Percentiles rank a stretch among this genome's conserved stretches.
Evolutionary conservation across 2,113 vertebrate species (phyloP).

Genomic region (Lipophrys pholis): DNA sequence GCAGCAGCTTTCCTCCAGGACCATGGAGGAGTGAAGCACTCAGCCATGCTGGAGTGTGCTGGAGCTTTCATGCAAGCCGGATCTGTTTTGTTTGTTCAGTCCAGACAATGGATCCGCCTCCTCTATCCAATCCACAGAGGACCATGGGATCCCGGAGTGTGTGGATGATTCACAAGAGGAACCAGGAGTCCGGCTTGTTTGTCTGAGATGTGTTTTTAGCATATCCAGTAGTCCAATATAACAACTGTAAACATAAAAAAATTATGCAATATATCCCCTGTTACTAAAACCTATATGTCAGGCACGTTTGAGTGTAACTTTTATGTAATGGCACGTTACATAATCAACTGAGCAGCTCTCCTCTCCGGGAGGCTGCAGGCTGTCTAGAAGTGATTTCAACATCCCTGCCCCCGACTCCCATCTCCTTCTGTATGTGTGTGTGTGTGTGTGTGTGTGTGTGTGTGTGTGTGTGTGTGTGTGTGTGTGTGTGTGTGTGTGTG

Average conservation of each 20-base stretch:
- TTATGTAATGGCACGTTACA: slow-evolving; percentile 71
- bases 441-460: too few species aligned
- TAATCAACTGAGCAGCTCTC: slow-evolving; percentile 64
- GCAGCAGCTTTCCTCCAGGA: slow-evolving; percentile 15
- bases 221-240: background rate
- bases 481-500: background rate
- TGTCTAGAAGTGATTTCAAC: slow-evolving; percentile 61
- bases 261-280: background rate
- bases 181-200: slow-evolving; percentile 1
- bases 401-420: slow-evolving; percentile 50
- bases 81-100: slow-evolving; percentile 70
- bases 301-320: slow-evolving; percentile 56
- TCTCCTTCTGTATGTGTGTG: slow-evolving; percentile 21
- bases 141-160: slow-evolving; percentile 16
- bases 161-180: too few species aligned
- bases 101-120: slow-evolving; percentile 31
- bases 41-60: slow-evolving; percentile 51
- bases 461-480: too few species aligned
- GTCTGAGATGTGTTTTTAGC: background rate
- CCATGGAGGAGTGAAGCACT: slow-evolving; percentile 29
- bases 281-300: slow-evolving; percentile 37
- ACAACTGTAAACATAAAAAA: slow-evolving; percentile 26
- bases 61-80: slow-evolving; percentile 55
- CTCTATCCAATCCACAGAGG: background rate
- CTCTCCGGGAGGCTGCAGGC: slow-evolving; percentile 55